Conservation (phyloP, 2,797 vertebrate species). For the Sarcoramphus papa region DNA sequence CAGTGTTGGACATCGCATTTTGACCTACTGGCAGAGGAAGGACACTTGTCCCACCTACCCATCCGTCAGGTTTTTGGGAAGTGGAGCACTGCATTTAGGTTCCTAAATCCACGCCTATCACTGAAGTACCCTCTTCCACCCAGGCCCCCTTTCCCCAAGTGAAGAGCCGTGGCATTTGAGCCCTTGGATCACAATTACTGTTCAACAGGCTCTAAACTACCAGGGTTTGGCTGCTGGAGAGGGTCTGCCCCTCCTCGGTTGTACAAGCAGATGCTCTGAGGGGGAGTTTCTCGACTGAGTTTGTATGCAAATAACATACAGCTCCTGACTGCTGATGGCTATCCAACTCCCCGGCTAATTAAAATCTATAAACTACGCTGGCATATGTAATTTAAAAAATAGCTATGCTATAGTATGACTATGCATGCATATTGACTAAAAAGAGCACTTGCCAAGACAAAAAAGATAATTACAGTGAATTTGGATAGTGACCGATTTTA, state of each 20-base stretch:
- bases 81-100: fast-evolving
- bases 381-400: constrained; percentile 52
- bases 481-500: constrained; percentile 15
- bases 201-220: not conserved
- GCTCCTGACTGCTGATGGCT: constrained; percentile 38
- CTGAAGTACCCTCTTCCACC: not conserved
- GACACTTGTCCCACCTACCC: not conserved
- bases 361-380: constrained; percentile 37
- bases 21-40: not conserved
- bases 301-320: constrained; percentile 45
- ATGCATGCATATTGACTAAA: not conserved
- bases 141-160: not conserved
- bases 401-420: constrained; percentile 28
- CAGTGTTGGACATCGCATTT: not conserved
- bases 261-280: not conserved
- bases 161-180: not conserved
- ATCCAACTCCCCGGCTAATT: constrained; percentile 35
- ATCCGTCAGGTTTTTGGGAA: not conserved
- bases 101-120: not conserved
- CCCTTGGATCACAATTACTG: fast-evolving
- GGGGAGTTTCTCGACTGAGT: not conserved
- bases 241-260: not conserved
- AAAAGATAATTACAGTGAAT: constrained; percentile 16
- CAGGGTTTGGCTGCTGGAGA: not conserved
- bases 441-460: constrained; percentile 28